Conservation (phyloP, 64 coral and sea anemone genomes). For the Catalaphyllia jardinei region DNA sequence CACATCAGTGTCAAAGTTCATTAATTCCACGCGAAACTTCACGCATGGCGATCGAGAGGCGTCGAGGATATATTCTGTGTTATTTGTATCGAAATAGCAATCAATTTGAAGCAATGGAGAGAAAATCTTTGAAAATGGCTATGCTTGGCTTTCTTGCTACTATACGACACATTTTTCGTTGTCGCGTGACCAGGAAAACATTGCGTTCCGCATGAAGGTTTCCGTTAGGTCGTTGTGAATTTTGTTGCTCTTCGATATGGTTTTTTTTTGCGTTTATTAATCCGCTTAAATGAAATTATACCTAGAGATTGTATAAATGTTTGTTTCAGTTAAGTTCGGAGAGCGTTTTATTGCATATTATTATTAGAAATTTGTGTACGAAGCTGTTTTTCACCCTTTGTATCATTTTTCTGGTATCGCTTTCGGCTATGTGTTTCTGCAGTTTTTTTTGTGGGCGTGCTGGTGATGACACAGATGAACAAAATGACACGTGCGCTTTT, state of each 20-base stretch:
- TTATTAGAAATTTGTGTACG: too few species aligned
- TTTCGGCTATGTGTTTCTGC: neutral
- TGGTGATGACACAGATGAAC: neutral
- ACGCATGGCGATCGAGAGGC: neutral
- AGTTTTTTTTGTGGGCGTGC: neutral
- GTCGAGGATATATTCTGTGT: slow-evolving; percentile 7
- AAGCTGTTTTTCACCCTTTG: neutral
- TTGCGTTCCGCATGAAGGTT: neutral
- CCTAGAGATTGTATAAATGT: neutral
- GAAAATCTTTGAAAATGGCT: neutral
- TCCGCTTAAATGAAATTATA: neutral
- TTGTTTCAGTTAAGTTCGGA: neutral
- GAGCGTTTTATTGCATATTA: too few species aligned
- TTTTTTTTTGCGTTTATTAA: neutral
- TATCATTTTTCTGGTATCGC: neutral
- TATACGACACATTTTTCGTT: neutral
- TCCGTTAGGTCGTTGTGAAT: neutral
- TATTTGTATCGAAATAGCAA: neutral
- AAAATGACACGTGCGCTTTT: neutral
- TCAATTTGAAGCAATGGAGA: neutral
- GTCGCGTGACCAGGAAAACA: neutral
- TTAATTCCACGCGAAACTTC: neutral
- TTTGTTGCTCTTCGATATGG: neutral
- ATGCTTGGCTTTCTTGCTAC: neutral
- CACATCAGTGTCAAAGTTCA: neutral